Base-by-base conservation (phyloP, 2,113 vertebrate genomes). In the Sitta europaea region DNA sequence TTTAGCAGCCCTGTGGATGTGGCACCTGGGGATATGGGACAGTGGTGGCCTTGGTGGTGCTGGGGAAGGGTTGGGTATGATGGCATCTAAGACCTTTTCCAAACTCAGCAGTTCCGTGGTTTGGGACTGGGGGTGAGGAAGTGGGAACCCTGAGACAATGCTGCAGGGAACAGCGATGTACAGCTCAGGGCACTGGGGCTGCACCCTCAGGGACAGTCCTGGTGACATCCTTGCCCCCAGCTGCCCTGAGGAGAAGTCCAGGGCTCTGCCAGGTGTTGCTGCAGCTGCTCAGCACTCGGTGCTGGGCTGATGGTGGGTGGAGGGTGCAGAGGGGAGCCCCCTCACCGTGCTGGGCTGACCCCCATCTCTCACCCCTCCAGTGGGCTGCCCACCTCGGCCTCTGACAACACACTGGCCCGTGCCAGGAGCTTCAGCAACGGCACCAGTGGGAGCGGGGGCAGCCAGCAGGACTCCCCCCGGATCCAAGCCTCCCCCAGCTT, bases 401-500 rank as follows among this genome's bases (percentile, higher is more conserved):
- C 99, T 0, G 99, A 99, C 91, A 98, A 98, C 25, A 42, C 98
- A 11, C 92, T 99, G 89, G 97, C 86, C 82, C 98, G 98, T 1
- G 7, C 86, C 5, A 98, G 98, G 93, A 99, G 98, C 95, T 98
- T 98, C 97, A 99, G 98, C 96, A 98, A 97, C 3, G 98, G 98
- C 74, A 95, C 97, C 61, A 89, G 92, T 2, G 85, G 89, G 23
- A 97, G 97, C 28, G 93, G 97, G 97, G 96, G 97, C 97, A 98
- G 98, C 96, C 98, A 98, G 93, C 99, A 98, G 40, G 98, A 98
- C 35, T 98, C 98, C 6, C 98, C 98, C 3, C 98, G 96, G 96
- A 97, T 98, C 96, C 98, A 97, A 97, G 98, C 88, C 94, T 99
- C 99, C 21, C 98, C 99, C 70, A 99, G 98, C 97, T 99, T 99